Evolutionary conservation across 2,797 vertebrate genomes (phyloP), one percentile per base, ranked within the genome.

Genomic region (Brachymystax lenok): DNA sequence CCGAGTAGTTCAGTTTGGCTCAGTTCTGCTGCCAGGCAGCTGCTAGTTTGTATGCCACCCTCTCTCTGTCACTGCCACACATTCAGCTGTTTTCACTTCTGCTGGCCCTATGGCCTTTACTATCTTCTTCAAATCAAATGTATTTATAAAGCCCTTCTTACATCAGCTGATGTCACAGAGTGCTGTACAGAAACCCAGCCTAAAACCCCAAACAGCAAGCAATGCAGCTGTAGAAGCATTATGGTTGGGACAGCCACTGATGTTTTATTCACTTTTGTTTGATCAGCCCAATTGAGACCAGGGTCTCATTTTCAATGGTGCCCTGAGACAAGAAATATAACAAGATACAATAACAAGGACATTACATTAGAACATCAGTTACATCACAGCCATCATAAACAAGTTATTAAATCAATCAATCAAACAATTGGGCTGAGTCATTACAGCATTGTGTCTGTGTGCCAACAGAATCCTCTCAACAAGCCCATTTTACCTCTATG

Each of bases 171-270:
- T 24, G 24, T 24, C 24, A 24, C 24, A 24, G 24, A 24, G 24
- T 24, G 24, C 24, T 24, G 24, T 24, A 24, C 24, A 24, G 24
- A 24, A 24, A 24, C 24, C 24, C 24, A 24, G 24, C 24, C 24
- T 24, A 24, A 24, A 24, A 24, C 24, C 24, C 24, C 24, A 24
- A 24, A 24, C 24, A 24, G 24, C 24, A 24, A 24, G 24, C 24
- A 24, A 24, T 24, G 24, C 24, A 24, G 24, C 24, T 24, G 24
- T 24, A 24, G 24, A 24, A 72, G 69, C 71, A 73, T 82, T 84
- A 85, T 80, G 78, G 79, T 63, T 80, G 70, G 76, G 78, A 76
- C 80, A 78, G 79, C 79, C 76, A 71, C 82, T 3, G 40, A 46
- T 46, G 10, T 46, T 46, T 3, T 46, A 13, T 46, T 46, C 10